phyloP scores from a whole-genome alignment of 2,888 invertebrate species.

The Theretra japonica region DNA sequence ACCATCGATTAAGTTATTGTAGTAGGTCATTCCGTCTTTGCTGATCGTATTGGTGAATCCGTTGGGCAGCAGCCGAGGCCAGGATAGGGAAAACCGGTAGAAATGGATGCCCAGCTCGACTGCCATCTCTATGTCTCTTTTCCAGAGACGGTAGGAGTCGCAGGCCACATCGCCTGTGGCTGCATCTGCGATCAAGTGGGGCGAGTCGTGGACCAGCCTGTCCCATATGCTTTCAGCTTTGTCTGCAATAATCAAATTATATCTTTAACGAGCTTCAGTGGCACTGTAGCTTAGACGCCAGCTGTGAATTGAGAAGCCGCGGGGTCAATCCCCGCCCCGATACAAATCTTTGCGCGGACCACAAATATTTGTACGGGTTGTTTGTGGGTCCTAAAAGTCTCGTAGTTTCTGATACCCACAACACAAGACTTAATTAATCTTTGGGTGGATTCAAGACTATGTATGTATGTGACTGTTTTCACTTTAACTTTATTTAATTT shows the following conservation, averaged over 20 bases:
- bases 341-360: no score
- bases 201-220: conserved; percentile 30
- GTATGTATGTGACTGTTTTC: no score
- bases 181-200: conserved; percentile 42
- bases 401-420: no score
- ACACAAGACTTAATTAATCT: not conserved
- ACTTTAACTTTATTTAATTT: no score
- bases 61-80: conserved; percentile 80
- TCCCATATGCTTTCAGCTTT: conserved; percentile 86
- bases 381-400: no score
- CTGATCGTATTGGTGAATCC: conserved; percentile 71
- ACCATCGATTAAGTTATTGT: conserved; percentile 79
- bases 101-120: conserved; percentile 79
- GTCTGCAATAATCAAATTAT: conserved; percentile 80
- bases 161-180: conserved; percentile 86
- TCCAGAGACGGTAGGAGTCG: conserved; percentile 86
- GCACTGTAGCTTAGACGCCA: not conserved
- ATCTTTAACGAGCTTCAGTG: not conserved
- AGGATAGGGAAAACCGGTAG: conserved; percentile 85
- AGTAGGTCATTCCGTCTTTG: conserved; percentile 77
- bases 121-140: conserved; percentile 83
- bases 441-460: no score
- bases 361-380: no score
- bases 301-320: not conserved
- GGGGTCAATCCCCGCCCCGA: not conserved